These are phyloP conservation scores for Pachypeltis micranthus DNA, from an alignment of 1,140 invertebrate species.

Conservation along the genomic window DNA sequence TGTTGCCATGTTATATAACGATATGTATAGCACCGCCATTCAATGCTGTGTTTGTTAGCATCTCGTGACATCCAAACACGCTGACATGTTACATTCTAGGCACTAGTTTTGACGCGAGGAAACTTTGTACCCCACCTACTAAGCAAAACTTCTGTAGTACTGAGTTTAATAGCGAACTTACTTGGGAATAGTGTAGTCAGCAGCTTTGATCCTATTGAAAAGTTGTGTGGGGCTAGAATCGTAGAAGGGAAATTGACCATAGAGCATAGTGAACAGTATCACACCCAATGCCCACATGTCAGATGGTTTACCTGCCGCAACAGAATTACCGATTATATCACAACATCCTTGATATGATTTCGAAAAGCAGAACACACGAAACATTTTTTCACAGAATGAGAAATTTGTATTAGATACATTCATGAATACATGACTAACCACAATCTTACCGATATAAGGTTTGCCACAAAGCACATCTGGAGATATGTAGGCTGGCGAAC, in stretches of 20 bases:
- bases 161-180: conserved; percentile 31
- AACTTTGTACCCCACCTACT: no score
- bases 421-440: no score
- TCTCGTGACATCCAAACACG: no score
- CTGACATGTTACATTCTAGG: background rate
- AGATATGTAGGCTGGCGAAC: conserved; percentile 74
- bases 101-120: conserved; percentile 4
- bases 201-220: conserved; percentile 64
- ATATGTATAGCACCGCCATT: no score
- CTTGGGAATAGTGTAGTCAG: conserved; percentile 52
- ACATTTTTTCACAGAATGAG: no score
- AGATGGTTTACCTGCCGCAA: conserved; percentile 55
- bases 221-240: conserved; percentile 62
- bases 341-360: background rate
- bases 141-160: no score
- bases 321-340: conserved; percentile 1
- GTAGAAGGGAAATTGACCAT: conserved; percentile 79
- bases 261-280: conserved; percentile 72
- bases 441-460: conserved; percentile 44
- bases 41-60: no score
- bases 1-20: no score
- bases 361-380: no score
- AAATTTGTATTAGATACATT: no score
- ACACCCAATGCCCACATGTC: conserved; percentile 82
- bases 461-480: conserved; percentile 70